Conservation (phyloP, 2,113 vertebrate species). For the Epinephelus fuscoguttatus region DNA sequence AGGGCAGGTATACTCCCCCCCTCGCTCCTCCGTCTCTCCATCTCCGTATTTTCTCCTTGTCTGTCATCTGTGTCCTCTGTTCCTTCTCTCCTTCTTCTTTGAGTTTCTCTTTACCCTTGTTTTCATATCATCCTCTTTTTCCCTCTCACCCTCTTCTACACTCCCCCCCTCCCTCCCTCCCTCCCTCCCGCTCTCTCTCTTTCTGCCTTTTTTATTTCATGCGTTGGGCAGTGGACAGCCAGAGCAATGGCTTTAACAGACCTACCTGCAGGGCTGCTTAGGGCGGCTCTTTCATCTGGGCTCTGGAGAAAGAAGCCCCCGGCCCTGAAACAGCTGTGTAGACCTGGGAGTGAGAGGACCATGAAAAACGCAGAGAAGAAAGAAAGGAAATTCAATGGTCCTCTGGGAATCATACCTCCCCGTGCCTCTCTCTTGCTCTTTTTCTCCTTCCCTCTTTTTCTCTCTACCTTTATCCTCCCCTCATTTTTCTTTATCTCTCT, state of each 20-base stretch:
- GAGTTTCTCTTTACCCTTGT: conserved; percentile 59
- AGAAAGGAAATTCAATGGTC: conserved; percentile 82
- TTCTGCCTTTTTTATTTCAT: conserved; percentile 66
- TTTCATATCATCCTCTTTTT: conserved; percentile 53
- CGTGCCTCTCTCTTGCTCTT: conserved; percentile 48
- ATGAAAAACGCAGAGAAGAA: conserved; percentile 82
- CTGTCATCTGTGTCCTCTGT: conserved; percentile 58
- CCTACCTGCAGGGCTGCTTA: conserved; percentile 85
- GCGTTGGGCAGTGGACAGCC: conserved; percentile 73
- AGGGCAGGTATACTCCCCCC: conserved; percentile 56
- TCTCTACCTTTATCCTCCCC: conserved; percentile 30
- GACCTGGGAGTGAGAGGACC: conserved; percentile 82
- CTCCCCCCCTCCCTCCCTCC: conserved; percentile 14
- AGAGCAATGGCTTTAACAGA: conserved; percentile 86
- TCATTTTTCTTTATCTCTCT: conserved; percentile 37
- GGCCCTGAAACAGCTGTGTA: conserved; percentile 84
- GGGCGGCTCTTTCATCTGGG: conserved; percentile 85
- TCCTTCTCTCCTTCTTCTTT: conserved; percentile 43
- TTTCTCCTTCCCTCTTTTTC: conserved; percentile 38
- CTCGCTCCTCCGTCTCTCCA: conserved; percentile 30
- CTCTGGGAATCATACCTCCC: conserved; percentile 73
- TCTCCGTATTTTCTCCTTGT: conserved; percentile 61
- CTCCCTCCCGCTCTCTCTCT: conserved; percentile 23
- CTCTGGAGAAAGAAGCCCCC: conserved; percentile 85
- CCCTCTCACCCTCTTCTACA: conserved; percentile 18